Base-by-base conservation (phyloP, 2,113 vertebrate species). In the Nycticryphes semicollaris region DNA sequence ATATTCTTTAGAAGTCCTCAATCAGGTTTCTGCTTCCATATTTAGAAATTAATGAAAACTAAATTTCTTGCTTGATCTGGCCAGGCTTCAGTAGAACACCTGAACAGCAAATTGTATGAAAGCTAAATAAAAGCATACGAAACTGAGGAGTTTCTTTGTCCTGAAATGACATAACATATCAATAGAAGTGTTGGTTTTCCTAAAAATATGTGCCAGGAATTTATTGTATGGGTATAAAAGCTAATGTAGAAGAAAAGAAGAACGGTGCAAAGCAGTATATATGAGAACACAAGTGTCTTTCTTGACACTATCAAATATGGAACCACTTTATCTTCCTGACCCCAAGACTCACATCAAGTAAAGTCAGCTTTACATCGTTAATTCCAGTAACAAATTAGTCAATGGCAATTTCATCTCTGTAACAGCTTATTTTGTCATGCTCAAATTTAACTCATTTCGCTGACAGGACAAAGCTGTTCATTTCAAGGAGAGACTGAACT, bases 361-460 rank as follows among this genome's bases (percentile, higher is more conserved):
- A 60, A 80, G 88, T 93, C 59, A 86, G 45, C 31, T 91, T 88
- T 87, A 77, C 10, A 1, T 73, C 69, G 41, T 92, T 94, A 59
- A 89, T 86, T 85, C 76, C 47, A 89, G 50, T 78, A 96, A 72
- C 43, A 92, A 94, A 94, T 95, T 95, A 95, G 89, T 89, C 90
- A 91, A 85, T 84, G 64, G 50, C 84, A 96, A 92, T 96, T 62
- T 93, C 86, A 53, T 74, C 47, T 81, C 30, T 93, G 4, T 66
- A 94, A 21, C 35, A 90, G 18, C 24, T 95, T 84, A 70, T 84
- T 90, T 54, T 84, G 53, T 57, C 86, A 95, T 84, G 24, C 27
- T 88, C 74, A 93, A 47, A 66, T 87, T 93, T 96, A 57, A 79
- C n/a, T 74, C 62, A 54, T 70, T 91, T 77, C 1, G 9, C 64